These are phyloP conservation scores for Seriola aureovittata DNA, from an alignment of 2,113 vertebrate species.

Conservation along the genomic window DNA sequence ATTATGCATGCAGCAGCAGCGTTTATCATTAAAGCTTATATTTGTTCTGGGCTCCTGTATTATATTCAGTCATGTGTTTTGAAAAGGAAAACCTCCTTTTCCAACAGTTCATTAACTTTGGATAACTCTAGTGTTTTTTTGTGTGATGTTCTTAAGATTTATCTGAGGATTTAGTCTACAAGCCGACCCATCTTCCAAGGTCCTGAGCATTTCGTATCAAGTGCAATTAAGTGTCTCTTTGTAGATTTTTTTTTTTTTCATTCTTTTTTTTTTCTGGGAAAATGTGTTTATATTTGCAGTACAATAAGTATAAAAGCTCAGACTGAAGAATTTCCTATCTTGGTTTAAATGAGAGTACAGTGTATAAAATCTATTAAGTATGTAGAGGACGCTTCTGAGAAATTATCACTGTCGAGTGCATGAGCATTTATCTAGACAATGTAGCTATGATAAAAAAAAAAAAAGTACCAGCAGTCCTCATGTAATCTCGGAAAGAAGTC, in stretches of 20 bases:
- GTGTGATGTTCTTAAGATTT: conserved; percentile 38
- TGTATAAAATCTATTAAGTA: conserved; percentile 18
- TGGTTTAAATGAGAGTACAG: conserved; percentile 35
- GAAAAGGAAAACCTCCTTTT: conserved; percentile 46
- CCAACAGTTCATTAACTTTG: conserved; percentile 54
- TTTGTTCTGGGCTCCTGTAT: conserved; percentile 49
- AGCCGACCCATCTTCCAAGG: background rate
- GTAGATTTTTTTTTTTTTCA: conserved; percentile 6
- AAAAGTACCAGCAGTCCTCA: conserved; percentile 11
- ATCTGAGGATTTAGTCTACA: conserved; percentile 36
- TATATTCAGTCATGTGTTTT: conserved; percentile 47
- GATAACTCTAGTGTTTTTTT: conserved; percentile 34
- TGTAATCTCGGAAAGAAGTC: background rate
- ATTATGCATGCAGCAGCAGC: conserved; percentile 32
- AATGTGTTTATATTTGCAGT: conserved; percentile 53
- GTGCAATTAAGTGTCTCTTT: conserved; percentile 59
- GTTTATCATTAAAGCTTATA: conserved; percentile 52
- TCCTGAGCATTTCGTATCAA: conserved; percentile 43
- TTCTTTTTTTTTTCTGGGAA: conserved; percentile 12
- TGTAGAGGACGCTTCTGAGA: conserved; percentile 21
- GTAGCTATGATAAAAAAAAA: conserved; percentile 16
- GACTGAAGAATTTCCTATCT: conserved; percentile 31
- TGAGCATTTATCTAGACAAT: conserved; percentile 16
- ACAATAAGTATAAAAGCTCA: conserved; percentile 33
- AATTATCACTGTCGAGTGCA: conserved; percentile 2